Evolutionary conservation across 2,113 vertebrate genomes (phyloP), one percentile per base, ranked within the genome.

Genomic region (Nyctereutes procyonoides): DNA sequence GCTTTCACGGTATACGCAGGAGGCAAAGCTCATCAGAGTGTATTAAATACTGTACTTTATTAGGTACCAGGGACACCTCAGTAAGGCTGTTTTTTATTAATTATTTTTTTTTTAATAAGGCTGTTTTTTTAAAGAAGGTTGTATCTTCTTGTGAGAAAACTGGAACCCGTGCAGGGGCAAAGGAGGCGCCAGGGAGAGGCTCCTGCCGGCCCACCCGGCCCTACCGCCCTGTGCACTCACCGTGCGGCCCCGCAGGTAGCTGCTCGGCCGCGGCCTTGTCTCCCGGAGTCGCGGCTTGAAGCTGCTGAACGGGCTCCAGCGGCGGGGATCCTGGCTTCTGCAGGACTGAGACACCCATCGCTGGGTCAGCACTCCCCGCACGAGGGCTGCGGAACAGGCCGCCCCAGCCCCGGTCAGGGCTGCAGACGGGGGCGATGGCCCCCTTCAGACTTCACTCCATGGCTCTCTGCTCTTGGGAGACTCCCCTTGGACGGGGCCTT

Each of bases 331-430:
- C 84, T 53, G 17, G 56, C 11, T 58, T 30, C 91, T 93, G 86
- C 8, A 91, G 83, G 80, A 13, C 97, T 98, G 80, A 93, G 77
- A 79, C 0, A 63, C 6, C 82, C 95, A 76, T 88, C 82, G 5
- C 65, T 69, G 24, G 12, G 51, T 97, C 86, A 96, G 77, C 63
- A 83, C 5, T 7, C 32, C 53, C 38, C 83, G 30, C 55, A 32
- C 43, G 53, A 51, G n/a, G 16, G 26, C 63, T 51, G 12, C 32
- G 51, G 8, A 20, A 60, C 6, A 60, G 38, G 20, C 56, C 56
- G 1, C 8, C 48, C 88, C 14, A 53, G 7, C 7, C 38, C 19
- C 1, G 10, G 22, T 63, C 69, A 85, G 80, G 17, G 63, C 30
- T 60, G 83, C 56, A 81, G 56, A 92, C 89, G 26, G 30, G 30